Percentiles rank a stretch among this genome's conserved stretches.
Conservation (phyloP, 2,113 vertebrate species). For the Triplophysa siluroides region DNA sequence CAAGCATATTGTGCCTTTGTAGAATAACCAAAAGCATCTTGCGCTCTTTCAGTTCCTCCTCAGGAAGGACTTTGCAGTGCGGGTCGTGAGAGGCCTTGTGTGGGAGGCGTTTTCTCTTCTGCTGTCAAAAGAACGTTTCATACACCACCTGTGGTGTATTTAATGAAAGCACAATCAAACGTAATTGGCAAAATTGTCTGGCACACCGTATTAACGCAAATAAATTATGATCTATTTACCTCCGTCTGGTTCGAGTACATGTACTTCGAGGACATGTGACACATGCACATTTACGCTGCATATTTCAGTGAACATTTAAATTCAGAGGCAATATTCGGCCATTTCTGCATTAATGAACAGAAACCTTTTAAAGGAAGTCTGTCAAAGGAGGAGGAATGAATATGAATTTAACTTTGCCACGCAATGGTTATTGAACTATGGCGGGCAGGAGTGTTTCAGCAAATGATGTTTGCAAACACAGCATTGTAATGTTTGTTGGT, state of each 20-base stretch:
- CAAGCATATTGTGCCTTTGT: conserved; percentile 30
- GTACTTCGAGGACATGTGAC: not conserved
- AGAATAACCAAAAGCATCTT: conserved; percentile 41
- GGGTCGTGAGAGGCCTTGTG: conserved; percentile 41
- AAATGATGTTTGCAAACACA: conserved; percentile 19
- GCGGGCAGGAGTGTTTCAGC: conserved; percentile 10
- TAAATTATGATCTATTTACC: not conserved
- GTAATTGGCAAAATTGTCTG: conserved; percentile 59
- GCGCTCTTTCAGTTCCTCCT: conserved; percentile 38
- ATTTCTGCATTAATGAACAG: conserved; percentile 42
- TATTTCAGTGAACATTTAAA: conserved; percentile 17
- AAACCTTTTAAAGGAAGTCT: conserved; percentile 35
- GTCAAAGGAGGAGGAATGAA: conserved; percentile 22
- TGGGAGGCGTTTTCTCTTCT: conserved; percentile 48
- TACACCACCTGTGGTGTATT: conserved; percentile 62
- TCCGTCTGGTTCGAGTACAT: conserved; percentile 21
- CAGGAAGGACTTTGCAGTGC: conserved; percentile 25
- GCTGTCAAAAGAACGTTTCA: conserved; percentile 51
- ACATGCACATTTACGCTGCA: conserved; percentile 4
- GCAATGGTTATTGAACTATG: conserved; percentile 15
- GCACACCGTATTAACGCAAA: conserved; percentile 26
- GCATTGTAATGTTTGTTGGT: conserved; percentile 17
- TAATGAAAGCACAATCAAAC: conserved; percentile 62
- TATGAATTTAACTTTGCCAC: not conserved
- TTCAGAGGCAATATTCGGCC: conserved; percentile 19